Percentiles rank a stretch among this genome's conserved stretches.
Evolutionary conservation across 2,888 invertebrate genomes (phyloP).

Genomic region (Masnerella sp.): DNA sequence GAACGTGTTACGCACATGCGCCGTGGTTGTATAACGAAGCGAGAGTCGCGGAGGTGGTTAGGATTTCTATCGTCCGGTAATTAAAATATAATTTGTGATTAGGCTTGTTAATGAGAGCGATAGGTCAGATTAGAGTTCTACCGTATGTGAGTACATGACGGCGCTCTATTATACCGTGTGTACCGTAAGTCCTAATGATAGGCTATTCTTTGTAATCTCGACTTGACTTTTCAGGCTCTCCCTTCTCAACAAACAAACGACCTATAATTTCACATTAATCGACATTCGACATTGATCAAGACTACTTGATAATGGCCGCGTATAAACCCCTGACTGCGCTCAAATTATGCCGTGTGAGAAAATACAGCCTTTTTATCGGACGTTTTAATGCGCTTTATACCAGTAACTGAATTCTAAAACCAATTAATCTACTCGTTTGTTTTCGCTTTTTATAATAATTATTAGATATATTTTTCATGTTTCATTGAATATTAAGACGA

Average conservation of each 20-base stretch:
- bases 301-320: conserved; percentile 36
- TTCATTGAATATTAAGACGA: no score
- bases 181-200: conserved; percentile 63
- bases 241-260: conserved; percentile 60
- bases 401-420: no score
- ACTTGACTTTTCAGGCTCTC: conserved; percentile 54
- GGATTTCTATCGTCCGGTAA: conserved; percentile 66
- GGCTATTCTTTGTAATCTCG: conserved; percentile 60
- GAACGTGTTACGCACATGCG: conserved; percentile 21
- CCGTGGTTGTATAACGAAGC: conserved; percentile 19
- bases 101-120: conserved; percentile 69
- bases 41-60: conserved; percentile 33
- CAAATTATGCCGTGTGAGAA: conserved; percentile 39
- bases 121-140: conserved; percentile 65
- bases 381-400: conserved; percentile 23
- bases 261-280: conserved; percentile 60
- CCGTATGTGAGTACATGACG: conserved; percentile 65
- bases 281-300: conserved; percentile 54
- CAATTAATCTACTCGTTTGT: no score
- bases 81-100: conserved; percentile 73
- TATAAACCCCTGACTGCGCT: conserved; percentile 14
- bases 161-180: conserved; percentile 63
- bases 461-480: no score
- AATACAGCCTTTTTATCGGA: conserved; percentile 31
- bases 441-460: no score